A percentile compares a stretch with the other conserved stretches of the same genome.
phyloP scores from a whole-genome alignment of 2,113 vertebrate genomes.

The Epinephelus cyanopodus region DNA sequence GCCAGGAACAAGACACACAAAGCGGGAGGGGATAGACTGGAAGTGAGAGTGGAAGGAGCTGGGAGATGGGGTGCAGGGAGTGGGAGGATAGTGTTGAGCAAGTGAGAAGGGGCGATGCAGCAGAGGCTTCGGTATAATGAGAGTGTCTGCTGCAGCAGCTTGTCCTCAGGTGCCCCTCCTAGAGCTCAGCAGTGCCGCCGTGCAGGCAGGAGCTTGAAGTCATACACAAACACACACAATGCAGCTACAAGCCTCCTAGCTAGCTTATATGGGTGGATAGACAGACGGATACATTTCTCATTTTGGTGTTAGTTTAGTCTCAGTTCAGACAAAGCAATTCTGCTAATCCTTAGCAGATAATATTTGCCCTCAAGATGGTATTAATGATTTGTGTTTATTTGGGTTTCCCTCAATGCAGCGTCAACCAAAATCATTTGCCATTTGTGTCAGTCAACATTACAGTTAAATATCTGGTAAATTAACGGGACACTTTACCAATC shows the following conservation, averaged over 20 bases:
- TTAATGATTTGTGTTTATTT: not conserved
- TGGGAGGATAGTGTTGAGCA: conserved; percentile 34
- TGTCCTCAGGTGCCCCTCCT: conserved; percentile 61
- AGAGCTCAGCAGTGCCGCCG: conserved; percentile 37
- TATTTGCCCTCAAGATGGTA: not conserved
- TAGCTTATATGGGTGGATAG: not conserved
- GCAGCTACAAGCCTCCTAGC: not conserved
- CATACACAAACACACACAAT: not conserved
- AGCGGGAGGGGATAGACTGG: conserved; percentile 54
- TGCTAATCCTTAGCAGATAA: not conserved
- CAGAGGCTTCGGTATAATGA: conserved; percentile 47
- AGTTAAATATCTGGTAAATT: not conserved
- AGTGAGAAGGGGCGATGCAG: conserved; percentile 55
- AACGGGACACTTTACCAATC: too few relatives aligned
- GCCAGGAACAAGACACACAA: not conserved
- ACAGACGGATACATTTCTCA: not conserved
- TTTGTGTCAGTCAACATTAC: not conserved
- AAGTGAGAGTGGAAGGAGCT: conserved; percentile 11
- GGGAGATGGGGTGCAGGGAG: conserved; percentile 29
- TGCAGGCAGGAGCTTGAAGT: conserved; percentile 24
- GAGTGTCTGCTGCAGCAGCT: conserved; percentile 56
- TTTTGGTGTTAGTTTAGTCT: not conserved
- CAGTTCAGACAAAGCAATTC: not conserved
- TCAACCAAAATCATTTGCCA: too few relatives aligned
- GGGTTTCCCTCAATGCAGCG: not conserved